Base-by-base conservation (phyloP, 2,797 vertebrate genomes). In the Enteromius viviparus region DNA sequence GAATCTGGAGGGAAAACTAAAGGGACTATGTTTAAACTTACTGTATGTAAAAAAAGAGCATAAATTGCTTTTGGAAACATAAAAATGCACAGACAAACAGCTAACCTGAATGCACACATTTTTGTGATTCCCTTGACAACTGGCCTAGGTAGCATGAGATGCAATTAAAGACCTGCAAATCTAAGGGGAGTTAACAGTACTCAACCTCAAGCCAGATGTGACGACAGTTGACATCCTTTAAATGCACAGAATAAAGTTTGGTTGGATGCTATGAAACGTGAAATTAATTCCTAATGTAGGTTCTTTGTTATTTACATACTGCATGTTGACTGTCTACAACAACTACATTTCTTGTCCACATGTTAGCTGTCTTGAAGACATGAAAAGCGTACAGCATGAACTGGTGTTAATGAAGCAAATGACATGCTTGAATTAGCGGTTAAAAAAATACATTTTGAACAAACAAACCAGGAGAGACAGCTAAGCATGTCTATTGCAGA, bases 51-150 rank as follows among this genome's bases (percentile, higher is more conserved):
- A 2, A 19, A 72, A 49, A 45, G 2, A 51, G 26, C 45, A 37
- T 23, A 53, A 55, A 40, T 45, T 1, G 4, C 14, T 53, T 55
- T 68, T 40, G 69, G 47, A 68, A 70, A 80, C 11, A 14, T 14
- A 80, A 19, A 58, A 60, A 62, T 17, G 14, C 60, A 32, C 40
- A 42, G 6, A 76, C 3, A 0, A 66, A 53, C 7, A 51, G 21
- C 62, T 34, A 49, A 69, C n/a, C n/a, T 23, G 23, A 58, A 80
- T 70, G 51, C 37, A 72, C 72, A 74, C 14, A 15, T 81, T 81
- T 19, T 14, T 62, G 23, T 72, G 68, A 72, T 34, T n/a, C 71
- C 42, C 40, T 72, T 91, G 89, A 89, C 26, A 47, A 29, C 37
- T 72, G 55, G 68, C 53, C 51, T 32, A n/a, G 37, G 32, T 29